Conservation (phyloP, 2,113 vertebrate genomes). For the Oostethus manadensis region DNA sequence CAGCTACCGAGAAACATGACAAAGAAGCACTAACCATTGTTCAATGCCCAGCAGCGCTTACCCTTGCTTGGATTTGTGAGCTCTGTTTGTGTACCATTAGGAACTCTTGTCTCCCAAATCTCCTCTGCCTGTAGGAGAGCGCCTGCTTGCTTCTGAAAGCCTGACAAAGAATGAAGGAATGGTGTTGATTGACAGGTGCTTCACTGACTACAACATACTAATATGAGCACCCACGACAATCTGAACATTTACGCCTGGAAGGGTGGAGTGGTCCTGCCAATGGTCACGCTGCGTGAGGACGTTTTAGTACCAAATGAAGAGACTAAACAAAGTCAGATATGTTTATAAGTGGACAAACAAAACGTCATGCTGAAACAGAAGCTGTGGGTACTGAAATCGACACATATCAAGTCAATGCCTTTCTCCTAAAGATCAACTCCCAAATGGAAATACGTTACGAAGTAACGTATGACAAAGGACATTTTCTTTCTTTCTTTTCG, state of each 20-base stretch:
- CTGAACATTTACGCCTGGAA: constrained; percentile 45
- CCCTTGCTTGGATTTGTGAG: background rate
- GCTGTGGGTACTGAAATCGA: constrained; percentile 62
- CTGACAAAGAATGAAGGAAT: constrained; percentile 66
- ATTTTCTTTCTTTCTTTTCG: constrained; percentile 47
- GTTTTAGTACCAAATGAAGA: background rate
- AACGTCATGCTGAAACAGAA: constrained; percentile 31
- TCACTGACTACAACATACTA: constrained; percentile 17
- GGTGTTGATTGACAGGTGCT: constrained; percentile 48
- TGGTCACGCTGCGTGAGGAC: no score
- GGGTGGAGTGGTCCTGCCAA: constrained; percentile 5
- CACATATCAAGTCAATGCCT: constrained; percentile 76
- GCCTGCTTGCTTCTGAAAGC: constrained; percentile 55
- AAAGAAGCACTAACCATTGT: constrained; percentile 28
- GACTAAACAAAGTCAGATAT: background rate
- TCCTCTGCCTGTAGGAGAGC: constrained; percentile 68
- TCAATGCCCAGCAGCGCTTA: background rate
- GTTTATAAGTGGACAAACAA: constrained; percentile 32
- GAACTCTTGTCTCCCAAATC: constrained; percentile 30
- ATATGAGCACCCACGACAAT: constrained; percentile 33
- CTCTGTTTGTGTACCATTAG: constrained; percentile 23
- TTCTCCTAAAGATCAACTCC: constrained; percentile 21
- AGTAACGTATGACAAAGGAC: constrained; percentile 43
- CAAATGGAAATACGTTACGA: constrained; percentile 61
- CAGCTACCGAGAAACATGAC: constrained; percentile 15